Base-by-base conservation (phyloP, 2,888 invertebrate genomes). In the Teleiodes luculella region DNA sequence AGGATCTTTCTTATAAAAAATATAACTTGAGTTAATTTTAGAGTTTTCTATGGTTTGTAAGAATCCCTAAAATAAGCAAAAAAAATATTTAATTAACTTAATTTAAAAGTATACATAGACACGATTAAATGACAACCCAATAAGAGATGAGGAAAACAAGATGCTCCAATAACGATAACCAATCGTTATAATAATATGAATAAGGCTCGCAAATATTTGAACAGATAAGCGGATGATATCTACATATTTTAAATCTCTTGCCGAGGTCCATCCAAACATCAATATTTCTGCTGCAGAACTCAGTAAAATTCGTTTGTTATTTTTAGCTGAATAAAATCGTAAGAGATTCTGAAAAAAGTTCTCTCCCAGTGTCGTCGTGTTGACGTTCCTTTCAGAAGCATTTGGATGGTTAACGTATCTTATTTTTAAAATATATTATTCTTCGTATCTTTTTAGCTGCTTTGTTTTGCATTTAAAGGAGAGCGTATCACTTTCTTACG, bases 381-480 rank as follows among this genome's bases (percentile, higher is more conserved):
- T 52, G 55, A 55, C 55, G 51, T 37, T 28, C 37, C 37, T 51
- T 36, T 53, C 53, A 47, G 33, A 33, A 28, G 28, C 46, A 49
- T 39, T 43, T 24, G 18, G 20, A 16, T 14, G 39, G n/a, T 16
- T 31, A 7, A 18, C 31, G 30, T 47, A 31, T 47, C 20, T 47
- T 47, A 33, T 47, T 31, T 45, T 45, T 47, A n/a, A n/a, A n/a
- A n/a, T n/a, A 20, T 41, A 41, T 41, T 24, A n/a, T 4, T 18
- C n/a, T 47, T 33, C 47, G 16, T 47, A 16, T 18, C 10, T 13
- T 14, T 6, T 41, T 16, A 20, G 6, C 20, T 41, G 18, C 41
- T 3, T 16, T 11, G 41, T 41, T 41, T 41, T 8, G 3, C 3
- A n/a, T 33, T 33, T 8, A 10, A 33, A 33, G 24, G 24, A 24